A percentile compares a stretch with the other conserved stretches of the same genome.
Conservation (phyloP, 2,797 vertebrate species). For the Gouania willdenowi region DNA sequence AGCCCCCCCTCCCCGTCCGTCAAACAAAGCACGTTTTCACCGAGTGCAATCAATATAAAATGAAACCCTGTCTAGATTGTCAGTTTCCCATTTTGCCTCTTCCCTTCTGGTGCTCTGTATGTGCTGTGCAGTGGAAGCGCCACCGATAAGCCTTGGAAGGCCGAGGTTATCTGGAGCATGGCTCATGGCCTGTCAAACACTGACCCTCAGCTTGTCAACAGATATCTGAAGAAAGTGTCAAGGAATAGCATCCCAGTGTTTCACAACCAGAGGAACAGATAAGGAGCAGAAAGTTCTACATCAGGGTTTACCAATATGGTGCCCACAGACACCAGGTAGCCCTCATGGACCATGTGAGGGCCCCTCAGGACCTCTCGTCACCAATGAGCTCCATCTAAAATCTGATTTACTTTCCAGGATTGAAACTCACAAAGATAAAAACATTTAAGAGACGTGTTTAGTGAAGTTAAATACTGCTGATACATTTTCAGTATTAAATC, state of each 20-base stretch:
- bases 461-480: no score
- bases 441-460: no score
- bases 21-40: conserved; percentile 65
- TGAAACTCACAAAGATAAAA: no score
- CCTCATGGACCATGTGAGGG: no score
- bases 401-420: no score
- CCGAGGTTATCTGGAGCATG: conserved; percentile 35
- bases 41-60: conserved; percentile 55
- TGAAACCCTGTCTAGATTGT: conserved; percentile 51
- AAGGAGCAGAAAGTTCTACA: not conserved
- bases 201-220: conserved; percentile 33
- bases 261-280: conserved; percentile 20
- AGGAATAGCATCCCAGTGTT: conserved; percentile 35
- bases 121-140: conserved; percentile 14
- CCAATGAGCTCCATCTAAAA: no score
- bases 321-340: no score
- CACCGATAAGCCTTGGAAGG: conserved; percentile 19
- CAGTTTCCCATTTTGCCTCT: conserved; percentile 41
- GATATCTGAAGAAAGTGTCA: conserved; percentile 20
- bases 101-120: conserved; percentile 10
- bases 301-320: no score
- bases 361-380: no score
- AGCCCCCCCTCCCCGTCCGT: not conserved
- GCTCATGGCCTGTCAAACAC: conserved; percentile 18
- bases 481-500: no score